Evolutionary conservation across 2,888 invertebrate genomes (phyloP), one percentile per base, ranked within the genome.

Genomic region (Limnephilus auricula): DNA sequence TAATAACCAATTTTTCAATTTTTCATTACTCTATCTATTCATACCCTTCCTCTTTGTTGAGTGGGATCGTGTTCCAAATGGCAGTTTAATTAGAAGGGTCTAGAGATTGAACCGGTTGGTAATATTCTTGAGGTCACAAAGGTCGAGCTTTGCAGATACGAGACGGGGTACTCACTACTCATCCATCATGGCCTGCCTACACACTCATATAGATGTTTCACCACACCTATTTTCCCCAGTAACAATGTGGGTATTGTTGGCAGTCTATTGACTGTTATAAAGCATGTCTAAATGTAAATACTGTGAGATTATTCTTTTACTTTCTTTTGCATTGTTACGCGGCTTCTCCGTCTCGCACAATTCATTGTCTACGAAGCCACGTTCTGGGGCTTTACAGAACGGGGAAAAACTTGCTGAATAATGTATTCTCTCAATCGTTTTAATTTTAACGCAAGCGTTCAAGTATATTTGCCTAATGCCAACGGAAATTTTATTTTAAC

Each of bases 251-350:
- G 50, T 78, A 87, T 87, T 87, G 87, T 87, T 87, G 78, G 87
- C 34, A 87, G 65, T 65, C 65, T 18, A 86, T 86, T 32, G 87
- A 78, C 87, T 87, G 78, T 87, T 87, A 86, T 78, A 87, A 87
- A 87, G 65, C 87, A 65, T 25, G 65, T 65, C 78, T 34, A 87
- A 65, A 65, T 34, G 87, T 65, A 32, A 87, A 65, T 87, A 87
- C 87, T 30, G 87, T 32, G 87, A 87, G 87, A 87, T 87, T 87
- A 32, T 87, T 87, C 85, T 87, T 87, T 87, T 87, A 87, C 87
- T 87, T 87, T 87, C 87, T 87, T 87, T 87, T 32, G 87, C 87
- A 87, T 87, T 87, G 87, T 87, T 87, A 32, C 87, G 87, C 65
- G 87, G 87, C 87, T 84, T 30, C 87, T 84, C 65, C 34, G 78